A percentile compares a stretch with the other conserved stretches of the same genome.
Conservation (phyloP, 92 coral and sea anemone species). For the Ricordea florida region DNA sequence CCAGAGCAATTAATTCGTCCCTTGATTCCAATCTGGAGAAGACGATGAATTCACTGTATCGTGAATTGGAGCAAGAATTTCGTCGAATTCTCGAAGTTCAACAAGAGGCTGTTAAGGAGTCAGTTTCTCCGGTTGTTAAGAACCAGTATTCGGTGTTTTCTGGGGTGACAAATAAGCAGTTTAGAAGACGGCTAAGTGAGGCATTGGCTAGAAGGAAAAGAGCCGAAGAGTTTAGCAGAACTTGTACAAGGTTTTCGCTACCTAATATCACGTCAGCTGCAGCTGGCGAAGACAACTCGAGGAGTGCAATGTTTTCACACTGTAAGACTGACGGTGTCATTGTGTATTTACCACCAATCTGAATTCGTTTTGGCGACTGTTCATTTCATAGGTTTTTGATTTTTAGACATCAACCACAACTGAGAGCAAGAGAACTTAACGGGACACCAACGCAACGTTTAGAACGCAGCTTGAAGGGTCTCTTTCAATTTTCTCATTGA, state of each 20-base stretch:
- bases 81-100: constrained; percentile 77
- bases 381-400: too few species aligned
- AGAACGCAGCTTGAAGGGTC: too few species aligned
- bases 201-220: constrained; percentile 49
- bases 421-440: too few species aligned
- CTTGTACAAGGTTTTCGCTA: constrained; percentile 62
- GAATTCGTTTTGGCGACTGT: too few species aligned
- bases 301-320: constrained; percentile 29
- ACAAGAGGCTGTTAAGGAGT: constrained; percentile 52
- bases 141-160: neutral
- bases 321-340: constrained; percentile 71
- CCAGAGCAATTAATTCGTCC: constrained; percentile 67
- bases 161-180: constrained; percentile 66
- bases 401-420: too few species aligned
- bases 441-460: too few species aligned
- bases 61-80: constrained; percentile 79
- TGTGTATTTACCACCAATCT: constrained; percentile 80
- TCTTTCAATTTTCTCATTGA: too few species aligned
- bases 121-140: neutral
- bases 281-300: neutral
- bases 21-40: constrained; percentile 67
- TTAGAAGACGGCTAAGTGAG: constrained; percentile 55
- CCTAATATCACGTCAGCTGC: constrained; percentile 42
- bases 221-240: constrained; percentile 59
- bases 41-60: constrained; percentile 33